Base-by-base conservation (phyloP, 2,888 invertebrate genomes). In the Tenthredo livida region DNA sequence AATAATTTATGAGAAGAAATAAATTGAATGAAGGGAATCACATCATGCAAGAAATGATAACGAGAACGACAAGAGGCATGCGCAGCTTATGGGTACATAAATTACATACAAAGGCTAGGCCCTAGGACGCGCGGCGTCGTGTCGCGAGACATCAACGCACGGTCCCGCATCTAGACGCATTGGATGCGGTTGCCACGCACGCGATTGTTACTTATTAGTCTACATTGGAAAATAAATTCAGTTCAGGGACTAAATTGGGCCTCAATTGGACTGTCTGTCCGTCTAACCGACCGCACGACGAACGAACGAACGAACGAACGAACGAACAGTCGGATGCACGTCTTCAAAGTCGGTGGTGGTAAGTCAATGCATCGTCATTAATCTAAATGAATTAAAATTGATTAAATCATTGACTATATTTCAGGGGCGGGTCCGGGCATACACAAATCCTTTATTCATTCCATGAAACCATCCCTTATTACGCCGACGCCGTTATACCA, bases 241-340 rank as follows among this genome's bases (percentile, higher is more conserved):
- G 90, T 91, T 90, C 89, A 91, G 90, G 88, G 90, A 88, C 88
- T 91, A 90, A 92, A 92, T 92, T 92, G 90, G 88, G 88, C 88
- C 86, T 90, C 90, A 91, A 92, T 92, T 91, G 89, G 89, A 88
- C 88, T 86, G 89, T 89, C 88, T 88, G 88, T 70, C 84, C n/a
- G 86, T 87, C 40, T 25, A 43, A 85, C 84, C 25, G 85, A 85
- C 85, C 77, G 72, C 84, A 83, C 25, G 85, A 85, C 85, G 85
- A 85, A 85, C 77, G 72, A 85, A 83, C 25, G 85, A 85, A 85
- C 77, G 67, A 85, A 87, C 17, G 88, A 87, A 87, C 87, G 86
- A 89, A 88, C 89, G 90, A 86, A 88, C 88, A 90, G 67, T 67
- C 83, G 70, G 83, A 67, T 80, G 80, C 80, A 61, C 80, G 80